Conservation (phyloP, 1,140 invertebrate genomes). For the Musca vetustissima region DNA sequence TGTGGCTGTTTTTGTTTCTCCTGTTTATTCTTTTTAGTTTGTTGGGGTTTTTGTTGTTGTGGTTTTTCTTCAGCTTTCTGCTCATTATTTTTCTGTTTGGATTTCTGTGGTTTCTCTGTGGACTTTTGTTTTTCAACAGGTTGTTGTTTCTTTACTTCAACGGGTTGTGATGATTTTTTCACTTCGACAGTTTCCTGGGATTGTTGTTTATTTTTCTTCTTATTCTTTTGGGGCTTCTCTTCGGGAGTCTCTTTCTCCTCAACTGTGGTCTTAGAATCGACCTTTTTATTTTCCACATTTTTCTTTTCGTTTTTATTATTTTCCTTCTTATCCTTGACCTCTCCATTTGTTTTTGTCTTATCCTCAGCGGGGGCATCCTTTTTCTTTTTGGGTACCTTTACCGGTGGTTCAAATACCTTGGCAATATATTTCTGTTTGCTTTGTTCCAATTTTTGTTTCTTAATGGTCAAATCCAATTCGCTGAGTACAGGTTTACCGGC, state of each 20-base stretch:
- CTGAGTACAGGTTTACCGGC: slow-evolving; percentile 47
- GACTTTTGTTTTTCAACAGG: not conserved
- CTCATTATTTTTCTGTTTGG: not conserved
- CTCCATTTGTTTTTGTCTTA: slow-evolving; percentile 1
- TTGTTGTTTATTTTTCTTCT: not conserved
- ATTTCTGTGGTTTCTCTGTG: not conserved
- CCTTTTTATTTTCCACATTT: not conserved
- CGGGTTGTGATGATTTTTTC: not conserved
- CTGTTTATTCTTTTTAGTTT: not conserved
- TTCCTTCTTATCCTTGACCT: not conserved
- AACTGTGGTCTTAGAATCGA: slow-evolving; percentile 11
- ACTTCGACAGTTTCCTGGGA: not conserved
- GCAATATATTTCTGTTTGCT: slow-evolving; percentile 54
- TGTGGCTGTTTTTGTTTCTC: too few species aligned
- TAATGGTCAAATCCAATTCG: slow-evolving; percentile 42
- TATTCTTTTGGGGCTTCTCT: not conserved
- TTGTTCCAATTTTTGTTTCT: slow-evolving; percentile 52
- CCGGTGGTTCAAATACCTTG: slow-evolving; percentile 51
- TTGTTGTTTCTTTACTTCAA: not conserved
- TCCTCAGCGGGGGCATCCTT: slow-evolving; percentile 29
- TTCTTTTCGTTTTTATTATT: too few species aligned
- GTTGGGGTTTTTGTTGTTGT: slow-evolving; percentile 6
- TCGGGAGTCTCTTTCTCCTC: not conserved
- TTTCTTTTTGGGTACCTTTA: slow-evolving; percentile 47
- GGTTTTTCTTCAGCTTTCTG: too few species aligned